phyloP scores from a whole-genome alignment of 53 echinoderm and acorn worm genomes.

The Temnopleurus reevesii region DNA sequence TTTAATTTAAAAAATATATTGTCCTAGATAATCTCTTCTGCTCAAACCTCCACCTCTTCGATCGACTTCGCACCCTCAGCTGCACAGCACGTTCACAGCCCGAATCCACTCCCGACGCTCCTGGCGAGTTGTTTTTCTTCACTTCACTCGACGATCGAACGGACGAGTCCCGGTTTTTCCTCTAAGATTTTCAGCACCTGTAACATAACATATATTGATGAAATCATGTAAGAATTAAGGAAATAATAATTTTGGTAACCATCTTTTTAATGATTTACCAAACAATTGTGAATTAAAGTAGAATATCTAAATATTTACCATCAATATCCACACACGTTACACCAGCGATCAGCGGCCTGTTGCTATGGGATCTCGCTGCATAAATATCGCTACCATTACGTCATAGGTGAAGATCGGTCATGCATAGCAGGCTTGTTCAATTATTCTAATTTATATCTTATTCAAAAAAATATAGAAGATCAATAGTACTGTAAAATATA shows the following conservation, averaged over 20 bases:
- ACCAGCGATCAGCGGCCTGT: neutral
- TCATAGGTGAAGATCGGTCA: neutral
- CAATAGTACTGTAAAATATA: neutral
- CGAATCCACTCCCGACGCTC: too few species aligned
- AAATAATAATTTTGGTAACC: neutral
- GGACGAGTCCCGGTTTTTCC: neutral
- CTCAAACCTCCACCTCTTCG: too few species aligned
- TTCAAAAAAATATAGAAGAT: neutral
- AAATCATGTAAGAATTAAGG: too few species aligned
- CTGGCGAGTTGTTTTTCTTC: too few species aligned
- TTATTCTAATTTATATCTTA: too few species aligned
- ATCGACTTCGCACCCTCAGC: too few species aligned
- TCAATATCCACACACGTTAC: neutral
- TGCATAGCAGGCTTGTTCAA: neutral
- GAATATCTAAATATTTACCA: neutral
- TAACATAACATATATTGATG: too few species aligned
- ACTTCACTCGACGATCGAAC: neutral
- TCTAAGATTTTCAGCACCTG: neutral
- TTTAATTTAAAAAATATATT: too few species aligned
- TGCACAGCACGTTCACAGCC: too few species aligned
- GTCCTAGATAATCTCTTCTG: too few species aligned
- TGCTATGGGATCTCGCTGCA: conserved; percentile 16
- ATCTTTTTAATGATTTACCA: neutral
- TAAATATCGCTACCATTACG: neutral
- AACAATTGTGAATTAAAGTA: neutral